A percentile compares a stretch with the other conserved stretches of the same genome.
Evolutionary conservation across 2,888 invertebrate species (phyloP).

Genomic region (Heliconius charithonia): DNA sequence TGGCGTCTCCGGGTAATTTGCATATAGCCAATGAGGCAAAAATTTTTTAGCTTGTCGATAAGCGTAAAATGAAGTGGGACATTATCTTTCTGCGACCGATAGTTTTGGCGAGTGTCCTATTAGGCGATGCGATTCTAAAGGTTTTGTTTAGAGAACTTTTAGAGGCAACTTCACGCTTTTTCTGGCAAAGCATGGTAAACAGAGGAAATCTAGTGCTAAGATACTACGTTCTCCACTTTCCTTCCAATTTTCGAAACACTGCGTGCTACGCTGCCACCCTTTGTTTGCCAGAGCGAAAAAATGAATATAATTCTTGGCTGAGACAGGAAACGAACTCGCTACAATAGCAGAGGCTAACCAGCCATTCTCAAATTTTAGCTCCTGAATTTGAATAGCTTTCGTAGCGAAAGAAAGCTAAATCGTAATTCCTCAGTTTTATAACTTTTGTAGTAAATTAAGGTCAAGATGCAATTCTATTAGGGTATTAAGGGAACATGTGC

Average conservation of each 20-base stretch:
- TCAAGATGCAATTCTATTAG: background rate
- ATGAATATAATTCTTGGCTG: no score
- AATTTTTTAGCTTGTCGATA: slow-evolving; percentile 53
- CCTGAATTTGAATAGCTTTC: background rate
- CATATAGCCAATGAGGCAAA: slow-evolving; percentile 54
- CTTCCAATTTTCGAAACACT: no score
- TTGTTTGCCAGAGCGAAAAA: no score
- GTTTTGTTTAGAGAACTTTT: background rate
- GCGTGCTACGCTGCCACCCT: no score
- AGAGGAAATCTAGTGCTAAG: background rate
- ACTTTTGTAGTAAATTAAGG: background rate
- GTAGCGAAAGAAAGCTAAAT: background rate
- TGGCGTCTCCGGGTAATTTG: slow-evolving; percentile 52
- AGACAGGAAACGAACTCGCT: no score
- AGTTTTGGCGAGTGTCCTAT: slow-evolving; percentile 6
- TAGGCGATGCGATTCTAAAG: background rate
- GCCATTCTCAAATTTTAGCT: background rate
- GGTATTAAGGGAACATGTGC: background rate
- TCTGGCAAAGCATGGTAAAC: background rate
- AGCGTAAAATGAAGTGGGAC: slow-evolving; percentile 53
- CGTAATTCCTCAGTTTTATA: background rate
- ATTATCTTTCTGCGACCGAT: slow-evolving; percentile 14
- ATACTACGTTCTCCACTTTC: background rate
- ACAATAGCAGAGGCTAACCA: no score
- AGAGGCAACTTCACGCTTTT: background rate